phyloP scores from a whole-genome alignment of 2,113 vertebrate genomes.

The Trinectes maculatus region DNA sequence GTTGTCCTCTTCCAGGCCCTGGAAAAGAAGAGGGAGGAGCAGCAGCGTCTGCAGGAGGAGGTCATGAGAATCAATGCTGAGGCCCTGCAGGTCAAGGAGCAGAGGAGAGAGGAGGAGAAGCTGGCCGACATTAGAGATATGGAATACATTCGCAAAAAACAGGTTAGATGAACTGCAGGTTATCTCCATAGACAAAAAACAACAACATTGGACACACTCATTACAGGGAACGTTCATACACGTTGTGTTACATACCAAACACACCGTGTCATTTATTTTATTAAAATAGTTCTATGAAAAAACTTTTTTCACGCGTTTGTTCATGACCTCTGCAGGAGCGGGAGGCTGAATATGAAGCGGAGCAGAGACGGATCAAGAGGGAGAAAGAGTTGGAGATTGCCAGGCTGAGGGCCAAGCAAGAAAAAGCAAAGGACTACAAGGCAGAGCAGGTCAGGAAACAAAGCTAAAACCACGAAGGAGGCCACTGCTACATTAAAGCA shows the following conservation, averaged over 20 bases:
- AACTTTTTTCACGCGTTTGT: no score
- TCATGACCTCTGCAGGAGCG: constrained; percentile 76
- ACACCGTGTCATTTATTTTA: no score
- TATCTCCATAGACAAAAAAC: not conserved
- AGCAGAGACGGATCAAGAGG: constrained; percentile 83
- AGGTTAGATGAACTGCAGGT: constrained; percentile 73
- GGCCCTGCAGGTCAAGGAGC: constrained; percentile 78
- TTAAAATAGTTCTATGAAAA: no score
- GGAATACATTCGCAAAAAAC: constrained; percentile 85
- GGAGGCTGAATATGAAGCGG: constrained; percentile 85
- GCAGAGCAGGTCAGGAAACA: constrained; percentile 85
- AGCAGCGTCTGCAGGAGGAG: constrained; percentile 82
- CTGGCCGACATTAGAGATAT: constrained; percentile 80
- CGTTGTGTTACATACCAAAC: no score
- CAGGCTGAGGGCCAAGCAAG: constrained; percentile 84
- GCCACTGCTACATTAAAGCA: no score
- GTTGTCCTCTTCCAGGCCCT: constrained; percentile 74
- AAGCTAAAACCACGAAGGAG: no score
- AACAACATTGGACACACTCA: not conserved
- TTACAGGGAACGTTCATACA: not conserved
- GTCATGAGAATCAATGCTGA: constrained; percentile 84
- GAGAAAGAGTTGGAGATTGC: constrained; percentile 88
- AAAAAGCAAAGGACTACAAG: constrained; percentile 84
- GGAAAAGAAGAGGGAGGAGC: constrained; percentile 80
- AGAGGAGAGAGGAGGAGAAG: constrained; percentile 83